These are phyloP conservation scores for Marisa cornuarietis DNA, from an alignment of 1,140 invertebrate genomes.

Conservation along the genomic window DNA sequence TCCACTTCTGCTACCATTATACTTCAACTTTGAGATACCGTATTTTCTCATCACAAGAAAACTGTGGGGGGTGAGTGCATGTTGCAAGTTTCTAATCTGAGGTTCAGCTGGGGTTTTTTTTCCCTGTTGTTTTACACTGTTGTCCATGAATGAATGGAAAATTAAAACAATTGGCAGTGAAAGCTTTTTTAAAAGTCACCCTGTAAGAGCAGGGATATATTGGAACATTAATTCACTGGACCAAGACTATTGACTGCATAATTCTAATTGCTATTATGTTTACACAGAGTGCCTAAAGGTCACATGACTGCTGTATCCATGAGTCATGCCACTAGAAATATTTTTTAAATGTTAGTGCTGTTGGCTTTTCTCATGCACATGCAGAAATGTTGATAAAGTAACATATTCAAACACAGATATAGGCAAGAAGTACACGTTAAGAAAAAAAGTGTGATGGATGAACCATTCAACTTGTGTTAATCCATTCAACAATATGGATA, in stretches of 20 bases:
- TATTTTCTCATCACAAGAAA: slow-evolving; percentile 60
- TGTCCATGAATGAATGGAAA: too few relatives aligned
- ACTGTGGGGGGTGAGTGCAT: slow-evolving; percentile 26
- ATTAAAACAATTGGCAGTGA: too few relatives aligned
- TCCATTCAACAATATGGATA: neutral
- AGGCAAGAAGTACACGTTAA: neutral
- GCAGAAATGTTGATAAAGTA: neutral
- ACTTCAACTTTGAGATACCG: slow-evolving; percentile 61
- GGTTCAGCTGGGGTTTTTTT: too few relatives aligned
- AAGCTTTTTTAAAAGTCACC: too few relatives aligned
- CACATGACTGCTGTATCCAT: too few relatives aligned
- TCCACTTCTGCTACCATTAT: slow-evolving; percentile 60
- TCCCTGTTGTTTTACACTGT: too few relatives aligned
- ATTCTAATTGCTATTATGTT: too few relatives aligned
- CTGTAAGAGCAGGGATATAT: neutral
- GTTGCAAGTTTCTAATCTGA: too few relatives aligned
- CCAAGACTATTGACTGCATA: too few relatives aligned
- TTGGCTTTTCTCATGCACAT: neutral
- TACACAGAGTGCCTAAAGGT: too few relatives aligned
- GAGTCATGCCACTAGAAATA: too few relatives aligned
- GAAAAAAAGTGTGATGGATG: neutral
- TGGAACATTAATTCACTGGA: neutral
- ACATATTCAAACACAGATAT: neutral
- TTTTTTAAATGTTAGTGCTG: neutral
- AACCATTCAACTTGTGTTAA: too few relatives aligned